Percentiles rank a stretch among this genome's conserved stretches.
phyloP scores from a whole-genome alignment of 2,797 vertebrate genomes.

The Oreochromis grahami region DNA sequence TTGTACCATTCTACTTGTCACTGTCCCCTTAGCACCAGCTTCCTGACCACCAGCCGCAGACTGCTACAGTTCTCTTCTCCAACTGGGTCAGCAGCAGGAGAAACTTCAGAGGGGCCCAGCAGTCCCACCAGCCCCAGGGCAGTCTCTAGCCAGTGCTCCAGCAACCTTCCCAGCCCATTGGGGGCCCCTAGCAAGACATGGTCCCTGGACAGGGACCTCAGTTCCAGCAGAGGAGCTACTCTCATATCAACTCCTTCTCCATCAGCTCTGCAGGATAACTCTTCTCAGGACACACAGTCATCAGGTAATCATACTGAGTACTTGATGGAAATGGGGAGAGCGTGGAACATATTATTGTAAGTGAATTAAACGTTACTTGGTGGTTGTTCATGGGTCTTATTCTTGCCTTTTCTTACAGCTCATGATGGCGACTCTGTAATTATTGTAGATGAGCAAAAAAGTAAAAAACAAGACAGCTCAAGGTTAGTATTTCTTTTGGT shows the following conservation, averaged over 20 bases:
- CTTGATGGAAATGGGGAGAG: neutral
- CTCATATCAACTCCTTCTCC: constrained; percentile 61
- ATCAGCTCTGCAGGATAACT: constrained; percentile 68
- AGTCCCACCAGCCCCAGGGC: constrained; percentile 62
- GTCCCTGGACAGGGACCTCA: constrained; percentile 55
- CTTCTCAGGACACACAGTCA: constrained; percentile 80
- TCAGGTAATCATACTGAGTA: constrained; percentile 59
- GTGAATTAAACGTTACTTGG: neutral
- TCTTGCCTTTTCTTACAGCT: constrained; percentile 49
- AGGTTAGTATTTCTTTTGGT: constrained; percentile 71
- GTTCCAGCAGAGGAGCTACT: constrained; percentile 31
- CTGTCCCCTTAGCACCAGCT: constrained; percentile 70
- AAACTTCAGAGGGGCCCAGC: constrained; percentile 66
- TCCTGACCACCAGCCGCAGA: constrained; percentile 71
- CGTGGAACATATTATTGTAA: neutral
- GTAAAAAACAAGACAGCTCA: constrained; percentile 74
- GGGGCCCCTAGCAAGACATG: constrained; percentile 53
- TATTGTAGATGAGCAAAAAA: constrained; percentile 87
- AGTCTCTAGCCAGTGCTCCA: constrained; percentile 71
- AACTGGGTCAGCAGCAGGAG: constrained; percentile 52
- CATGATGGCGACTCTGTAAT: constrained; percentile 89
- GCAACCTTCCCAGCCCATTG: constrained; percentile 72
- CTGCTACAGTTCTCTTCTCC: constrained; percentile 63
- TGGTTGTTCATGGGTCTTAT: neutral
- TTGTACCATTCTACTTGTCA: neutral